Evolutionary conservation across 2,888 invertebrate species (phyloP).

Genomic region (Ariolimax columbianus): DNA sequence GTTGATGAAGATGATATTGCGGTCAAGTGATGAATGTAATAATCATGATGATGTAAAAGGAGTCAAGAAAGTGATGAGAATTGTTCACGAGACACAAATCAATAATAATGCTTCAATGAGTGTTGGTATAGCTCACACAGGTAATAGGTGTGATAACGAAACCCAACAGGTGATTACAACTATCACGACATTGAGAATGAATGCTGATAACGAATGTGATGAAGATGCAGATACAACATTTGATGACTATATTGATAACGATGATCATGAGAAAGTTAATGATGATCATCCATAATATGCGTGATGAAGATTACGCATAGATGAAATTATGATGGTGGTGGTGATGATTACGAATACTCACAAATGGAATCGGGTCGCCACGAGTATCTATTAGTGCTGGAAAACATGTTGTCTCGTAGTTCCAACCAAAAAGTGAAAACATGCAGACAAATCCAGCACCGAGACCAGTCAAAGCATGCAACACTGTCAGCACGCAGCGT

Average conservation of each 20-base stretch:
- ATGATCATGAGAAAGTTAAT: not conserved
- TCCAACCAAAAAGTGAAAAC: constrained; percentile 37
- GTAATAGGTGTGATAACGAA: no score
- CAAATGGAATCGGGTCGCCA: not conserved
- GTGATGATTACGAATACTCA: constrained; percentile 13
- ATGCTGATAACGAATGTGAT: not conserved
- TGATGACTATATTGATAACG: not conserved
- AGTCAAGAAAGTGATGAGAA: no score
- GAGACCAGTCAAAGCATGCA: constrained; percentile 22
- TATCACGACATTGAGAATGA: not conserved
- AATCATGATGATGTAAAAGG: no score
- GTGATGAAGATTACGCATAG: not conserved
- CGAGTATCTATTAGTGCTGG: constrained; percentile 21
- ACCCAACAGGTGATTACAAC: no score
- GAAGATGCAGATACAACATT: not conserved
- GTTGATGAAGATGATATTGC: no score
- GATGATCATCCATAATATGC: not conserved
- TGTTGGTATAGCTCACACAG: no score
- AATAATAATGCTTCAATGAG: no score
- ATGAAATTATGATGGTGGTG: not conserved
- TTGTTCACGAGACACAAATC: no score
- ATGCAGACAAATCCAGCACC: constrained; percentile 34
- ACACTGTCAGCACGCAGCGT: constrained; percentile 11
- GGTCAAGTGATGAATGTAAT: no score
- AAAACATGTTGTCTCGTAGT: not conserved